These are phyloP conservation scores for Anoncus sp. DNA, from an alignment of 2,888 invertebrate genomes.

Conservation along the genomic window DNA sequence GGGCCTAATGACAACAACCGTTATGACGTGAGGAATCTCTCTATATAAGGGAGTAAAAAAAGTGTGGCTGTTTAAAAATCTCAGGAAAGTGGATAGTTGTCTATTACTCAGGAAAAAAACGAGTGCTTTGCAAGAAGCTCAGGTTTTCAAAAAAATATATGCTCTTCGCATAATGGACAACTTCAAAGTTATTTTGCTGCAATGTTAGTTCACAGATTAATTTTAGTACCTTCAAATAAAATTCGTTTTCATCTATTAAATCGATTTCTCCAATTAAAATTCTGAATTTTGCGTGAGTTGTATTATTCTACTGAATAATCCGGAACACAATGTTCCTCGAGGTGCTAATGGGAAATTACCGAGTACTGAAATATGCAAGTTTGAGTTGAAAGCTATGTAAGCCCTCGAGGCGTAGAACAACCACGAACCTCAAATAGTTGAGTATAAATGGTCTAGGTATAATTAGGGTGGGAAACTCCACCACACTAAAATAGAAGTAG, in stretches of 20 bases:
- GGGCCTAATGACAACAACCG: too few relatives aligned
- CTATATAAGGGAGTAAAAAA: too few relatives aligned
- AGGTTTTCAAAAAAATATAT: not conserved
- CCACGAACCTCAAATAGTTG: conserved; percentile 11
- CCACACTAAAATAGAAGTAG: conserved; percentile 4
- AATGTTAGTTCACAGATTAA: not conserved
- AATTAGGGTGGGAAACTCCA: conserved; percentile 20
- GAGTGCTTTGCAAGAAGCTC: not conserved
- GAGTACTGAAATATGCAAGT: conserved; percentile 26
- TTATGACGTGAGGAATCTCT: too few relatives aligned
- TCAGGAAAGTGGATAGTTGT: too few relatives aligned
- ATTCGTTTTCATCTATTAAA: not conserved
- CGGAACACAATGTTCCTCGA: not conserved
- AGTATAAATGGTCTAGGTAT: conserved; percentile 29
- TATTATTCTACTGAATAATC: not conserved
- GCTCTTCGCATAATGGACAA: not conserved
- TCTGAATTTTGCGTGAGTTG: not conserved
- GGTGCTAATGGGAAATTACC: conserved; percentile 36
- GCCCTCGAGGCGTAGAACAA: conserved; percentile 36
- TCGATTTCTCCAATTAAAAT: not conserved
- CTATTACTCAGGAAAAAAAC: not conserved
- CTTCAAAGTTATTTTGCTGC: not conserved
- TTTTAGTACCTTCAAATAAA: not conserved
- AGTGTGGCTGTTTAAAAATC: too few relatives aligned
- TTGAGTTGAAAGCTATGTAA: conserved; percentile 45